Evolutionary conservation across 2,113 vertebrate genomes (phyloP).

Genomic region (Engystomops pustulosus): DNA sequence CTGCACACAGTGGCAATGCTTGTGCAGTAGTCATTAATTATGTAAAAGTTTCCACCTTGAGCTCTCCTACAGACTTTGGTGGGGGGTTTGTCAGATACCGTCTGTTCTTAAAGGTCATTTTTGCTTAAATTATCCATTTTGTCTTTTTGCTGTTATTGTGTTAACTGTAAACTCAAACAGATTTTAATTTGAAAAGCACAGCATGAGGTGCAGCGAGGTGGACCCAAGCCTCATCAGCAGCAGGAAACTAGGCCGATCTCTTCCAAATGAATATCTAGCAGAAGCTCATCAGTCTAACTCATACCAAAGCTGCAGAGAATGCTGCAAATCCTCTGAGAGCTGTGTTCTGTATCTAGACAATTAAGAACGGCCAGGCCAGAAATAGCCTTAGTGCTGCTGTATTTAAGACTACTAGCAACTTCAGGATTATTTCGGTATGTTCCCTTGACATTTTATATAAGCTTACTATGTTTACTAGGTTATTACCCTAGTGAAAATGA

Average conservation of each 20-base stretch:
- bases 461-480: conserved; percentile 4
- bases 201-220: conserved; percentile 1
- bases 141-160: neutral
- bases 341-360: conserved; percentile 34
- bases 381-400: conserved; percentile 13
- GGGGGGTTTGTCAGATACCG: neutral
- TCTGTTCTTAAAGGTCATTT: neutral
- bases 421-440: neutral
- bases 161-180: conserved; percentile 6
- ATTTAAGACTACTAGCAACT: conserved; percentile 13
- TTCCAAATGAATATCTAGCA: conserved; percentile 8
- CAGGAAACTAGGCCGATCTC: conserved; percentile 25
- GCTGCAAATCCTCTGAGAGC: neutral
- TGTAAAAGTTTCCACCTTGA: neutral
- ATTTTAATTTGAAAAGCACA: conserved; percentile 42
- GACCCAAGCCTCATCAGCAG: neutral
- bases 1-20: neutral
- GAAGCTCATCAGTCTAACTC: conserved; percentile 41
- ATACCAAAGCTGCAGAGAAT: neutral
- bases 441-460: neutral
- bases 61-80: neutral
- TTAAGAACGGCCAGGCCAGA: conserved; percentile 6
- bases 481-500: neutral
- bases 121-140: neutral
- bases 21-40: neutral